These are phyloP conservation scores for Thomomys bottae DNA, from an alignment of 2,113 vertebrate species.

Conservation along the genomic window DNA sequence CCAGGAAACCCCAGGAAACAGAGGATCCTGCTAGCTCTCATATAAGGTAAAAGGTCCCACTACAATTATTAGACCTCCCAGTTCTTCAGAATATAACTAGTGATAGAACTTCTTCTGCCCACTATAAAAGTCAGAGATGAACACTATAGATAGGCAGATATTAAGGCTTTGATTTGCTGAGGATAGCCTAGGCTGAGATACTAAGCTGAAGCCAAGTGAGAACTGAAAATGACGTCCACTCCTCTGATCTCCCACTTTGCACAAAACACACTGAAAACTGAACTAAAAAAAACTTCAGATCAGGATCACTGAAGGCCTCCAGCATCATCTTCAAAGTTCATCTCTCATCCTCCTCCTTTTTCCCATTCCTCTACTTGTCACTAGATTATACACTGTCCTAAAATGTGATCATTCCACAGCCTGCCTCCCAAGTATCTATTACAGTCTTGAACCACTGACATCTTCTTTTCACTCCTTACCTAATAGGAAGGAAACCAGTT, in stretches of 20 bases:
- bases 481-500: no score
- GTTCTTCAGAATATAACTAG: no score
- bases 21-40: background rate
- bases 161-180: background rate
- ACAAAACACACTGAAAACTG: background rate
- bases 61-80: background rate
- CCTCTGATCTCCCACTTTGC: background rate
- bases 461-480: no score
- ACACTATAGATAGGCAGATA: background rate
- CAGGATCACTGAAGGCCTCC: no score
- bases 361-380: no score
- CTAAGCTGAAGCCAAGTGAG: background rate
- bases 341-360: no score
- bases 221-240: background rate
- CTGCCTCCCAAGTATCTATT: no score
- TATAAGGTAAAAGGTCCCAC: background rate
- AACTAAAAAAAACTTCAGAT: no score
- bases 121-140: background rate
- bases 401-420: no score
- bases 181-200: background rate
- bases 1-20: background rate
- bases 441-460: no score
- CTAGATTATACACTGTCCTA: no score
- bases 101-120: background rate
- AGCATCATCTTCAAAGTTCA: no score